Evolutionary conservation across 2,888 invertebrate species (phyloP).

Genomic region (Pristionchus entomophagus): DNA sequence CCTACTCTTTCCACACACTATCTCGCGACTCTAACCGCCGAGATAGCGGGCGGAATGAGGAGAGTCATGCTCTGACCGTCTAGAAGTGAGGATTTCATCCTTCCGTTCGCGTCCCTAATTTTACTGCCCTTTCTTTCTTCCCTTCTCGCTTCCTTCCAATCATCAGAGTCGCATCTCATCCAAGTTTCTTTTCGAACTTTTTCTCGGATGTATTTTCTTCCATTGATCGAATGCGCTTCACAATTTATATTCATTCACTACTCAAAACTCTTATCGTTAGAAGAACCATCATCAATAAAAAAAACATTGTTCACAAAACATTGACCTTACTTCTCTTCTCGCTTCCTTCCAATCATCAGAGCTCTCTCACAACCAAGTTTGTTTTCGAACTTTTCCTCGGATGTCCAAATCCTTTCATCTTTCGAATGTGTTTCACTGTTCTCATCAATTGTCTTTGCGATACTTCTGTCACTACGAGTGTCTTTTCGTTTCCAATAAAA

Average conservation of each 20-base stretch:
- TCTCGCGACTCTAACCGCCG: too few species aligned
- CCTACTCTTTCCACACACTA: too few species aligned
- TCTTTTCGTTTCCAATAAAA: too few species aligned
- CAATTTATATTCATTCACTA: too few species aligned
- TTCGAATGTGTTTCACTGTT: not conserved
- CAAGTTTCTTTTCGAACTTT: not conserved
- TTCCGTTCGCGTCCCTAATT: conserved; percentile 30
- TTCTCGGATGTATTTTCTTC: not conserved
- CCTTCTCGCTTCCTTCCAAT: not conserved
- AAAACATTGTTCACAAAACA: too few species aligned
- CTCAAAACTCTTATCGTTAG: too few species aligned
- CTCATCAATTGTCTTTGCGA: not conserved
- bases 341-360: not conserved
- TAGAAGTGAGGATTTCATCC: not conserved
- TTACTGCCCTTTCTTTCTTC: conserved; percentile 1
- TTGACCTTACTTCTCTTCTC: not conserved
- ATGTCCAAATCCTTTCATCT: not conserved
- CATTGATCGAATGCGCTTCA: too few species aligned
- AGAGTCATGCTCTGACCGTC: not conserved
- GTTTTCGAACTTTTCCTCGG: not conserved
- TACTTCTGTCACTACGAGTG: too few species aligned
- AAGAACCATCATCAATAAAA: too few species aligned
- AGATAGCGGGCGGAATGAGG: too few species aligned
- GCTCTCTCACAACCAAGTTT: not conserved
- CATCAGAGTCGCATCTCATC: not conserved